A percentile compares a stretch with the other conserved stretches of the same genome.
These are phyloP conservation scores for Echiichthys vipera DNA, from an alignment of 2,797 vertebrate genomes.

Conservation along the genomic window DNA sequence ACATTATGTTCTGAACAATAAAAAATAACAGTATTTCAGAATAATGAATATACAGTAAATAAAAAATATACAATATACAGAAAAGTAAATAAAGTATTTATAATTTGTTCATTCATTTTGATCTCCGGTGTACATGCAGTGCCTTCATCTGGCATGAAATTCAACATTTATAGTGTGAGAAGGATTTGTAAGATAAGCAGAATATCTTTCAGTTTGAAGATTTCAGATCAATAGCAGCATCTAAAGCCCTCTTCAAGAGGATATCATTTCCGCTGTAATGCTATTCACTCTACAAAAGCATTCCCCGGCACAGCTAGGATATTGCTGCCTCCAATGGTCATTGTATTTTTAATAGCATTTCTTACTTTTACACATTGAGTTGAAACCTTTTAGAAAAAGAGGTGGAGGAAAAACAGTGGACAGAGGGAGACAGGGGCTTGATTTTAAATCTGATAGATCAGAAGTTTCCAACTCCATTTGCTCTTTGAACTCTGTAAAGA, in stretches of 20 bases:
- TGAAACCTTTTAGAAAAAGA: constrained; percentile 16
- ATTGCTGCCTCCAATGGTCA: constrained; percentile 31
- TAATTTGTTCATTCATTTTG: too few species aligned
- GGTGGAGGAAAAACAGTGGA: neutral
- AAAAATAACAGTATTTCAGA: too few species aligned
- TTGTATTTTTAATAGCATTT: constrained; percentile 40
- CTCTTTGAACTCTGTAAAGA: constrained; percentile 14
- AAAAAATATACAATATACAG: too few species aligned
- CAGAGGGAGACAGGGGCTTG: neutral
- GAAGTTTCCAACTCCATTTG: constrained; percentile 16
- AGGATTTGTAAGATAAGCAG: constrained; percentile 5
- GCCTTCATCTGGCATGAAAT: constrained; percentile 29
- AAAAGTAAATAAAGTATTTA: too few species aligned
- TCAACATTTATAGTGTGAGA: constrained; percentile 2
- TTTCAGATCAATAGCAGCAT: constrained; percentile 43
- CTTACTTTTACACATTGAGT: constrained; percentile 16
- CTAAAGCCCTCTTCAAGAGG: constrained; percentile 34
- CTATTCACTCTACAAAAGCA: constrained; percentile 36
- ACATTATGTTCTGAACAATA: too few species aligned
- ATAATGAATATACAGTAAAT: too few species aligned
- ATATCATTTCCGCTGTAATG: constrained; percentile 45
- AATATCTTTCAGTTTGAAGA: constrained; percentile 27
- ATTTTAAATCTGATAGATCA: constrained; percentile 17
- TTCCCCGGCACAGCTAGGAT: constrained; percentile 29
- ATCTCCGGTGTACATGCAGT: too few species aligned